Conservation (phyloP, 2,113 vertebrate species). For the Anthoscopus minutus region DNA sequence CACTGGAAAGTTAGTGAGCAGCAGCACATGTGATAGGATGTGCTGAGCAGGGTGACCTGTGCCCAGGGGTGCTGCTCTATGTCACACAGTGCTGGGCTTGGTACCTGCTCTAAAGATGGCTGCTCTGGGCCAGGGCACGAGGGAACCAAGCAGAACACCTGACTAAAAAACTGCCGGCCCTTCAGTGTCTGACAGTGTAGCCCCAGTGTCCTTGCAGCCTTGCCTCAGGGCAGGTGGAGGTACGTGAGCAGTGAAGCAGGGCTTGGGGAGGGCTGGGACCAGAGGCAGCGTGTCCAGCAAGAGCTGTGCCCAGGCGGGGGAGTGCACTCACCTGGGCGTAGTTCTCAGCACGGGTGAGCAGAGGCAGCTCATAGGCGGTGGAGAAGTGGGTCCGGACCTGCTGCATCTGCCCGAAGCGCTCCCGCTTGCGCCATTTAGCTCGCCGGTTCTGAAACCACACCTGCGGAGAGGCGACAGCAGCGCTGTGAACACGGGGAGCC, state of each 20-base stretch:
- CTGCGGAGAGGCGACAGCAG: conserved; percentile 53
- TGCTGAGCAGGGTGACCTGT: not conserved
- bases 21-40: not conserved
- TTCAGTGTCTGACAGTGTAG: not conserved
- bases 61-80: not conserved
- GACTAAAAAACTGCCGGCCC: not conserved
- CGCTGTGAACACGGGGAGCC: not conserved
- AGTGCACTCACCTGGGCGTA: conserved; percentile 86
- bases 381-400: conserved; percentile 98
- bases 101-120: not conserved
- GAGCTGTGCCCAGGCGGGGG: fast-evolving
- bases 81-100: not conserved
- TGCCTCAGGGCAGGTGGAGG: not conserved
- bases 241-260: not conserved
- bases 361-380: conserved; percentile 89
- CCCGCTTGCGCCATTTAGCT: conserved; percentile 97
- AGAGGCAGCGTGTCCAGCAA: not conserved
- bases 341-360: conserved; percentile 92
- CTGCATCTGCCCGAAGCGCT: conserved; percentile 98
- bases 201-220: fast-evolving
- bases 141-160: not conserved
- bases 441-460: conserved; percentile 99
- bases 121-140: not conserved
- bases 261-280: not conserved
- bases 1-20: not conserved